Base-by-base conservation (phyloP, 2,113 vertebrate species). In the Chlamydotis undulata region DNA sequence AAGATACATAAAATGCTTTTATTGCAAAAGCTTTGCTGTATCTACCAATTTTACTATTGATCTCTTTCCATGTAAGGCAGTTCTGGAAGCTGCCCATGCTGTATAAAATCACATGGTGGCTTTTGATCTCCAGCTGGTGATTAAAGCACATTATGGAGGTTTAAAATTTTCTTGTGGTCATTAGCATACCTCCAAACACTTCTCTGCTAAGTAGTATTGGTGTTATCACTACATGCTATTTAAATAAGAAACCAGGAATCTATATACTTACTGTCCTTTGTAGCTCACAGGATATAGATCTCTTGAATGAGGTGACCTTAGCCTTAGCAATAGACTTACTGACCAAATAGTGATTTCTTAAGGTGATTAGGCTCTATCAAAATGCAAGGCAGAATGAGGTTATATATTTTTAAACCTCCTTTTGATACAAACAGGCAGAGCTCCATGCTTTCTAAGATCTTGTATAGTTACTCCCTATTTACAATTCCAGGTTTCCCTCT, bases 1-100 rank as follows among this genome's bases (percentile, higher is more conserved):
- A 97, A 97, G 97, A 98, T 96, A 97, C 97, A 97, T 98, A 97
- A 98, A 98, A 98, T 7, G 97, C 97, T 98, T 98, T 98, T 98
- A 98, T 96, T 98, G 97, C 97, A 96, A 95, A 95, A 96, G 98
- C 92, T 97, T 97, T 97, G 97, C 97, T 97, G 95, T 97, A 97
- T 98, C 97, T 97, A 96, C 97, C 98, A 95, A 91, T 97, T 97
- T 97, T 92, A 94, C 97, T 96, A 98, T 98, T 97, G 98, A 98
- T 98, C 97, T 97, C 96, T 95, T 96, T 95, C 96, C 96, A 97
- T 96, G 85, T 97, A 97, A 97, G 97, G 92, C 96, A 88, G 68
- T 95, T 95, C 95, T 97, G 96, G 97, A 98, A 97, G 96, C 95
- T 70, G 94, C 94, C 96, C 89, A 86, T 82, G 93, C 83, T 88